phyloP scores from a whole-genome alignment of 2,888 invertebrate genomes.

The Embidobia sp. region DNA sequence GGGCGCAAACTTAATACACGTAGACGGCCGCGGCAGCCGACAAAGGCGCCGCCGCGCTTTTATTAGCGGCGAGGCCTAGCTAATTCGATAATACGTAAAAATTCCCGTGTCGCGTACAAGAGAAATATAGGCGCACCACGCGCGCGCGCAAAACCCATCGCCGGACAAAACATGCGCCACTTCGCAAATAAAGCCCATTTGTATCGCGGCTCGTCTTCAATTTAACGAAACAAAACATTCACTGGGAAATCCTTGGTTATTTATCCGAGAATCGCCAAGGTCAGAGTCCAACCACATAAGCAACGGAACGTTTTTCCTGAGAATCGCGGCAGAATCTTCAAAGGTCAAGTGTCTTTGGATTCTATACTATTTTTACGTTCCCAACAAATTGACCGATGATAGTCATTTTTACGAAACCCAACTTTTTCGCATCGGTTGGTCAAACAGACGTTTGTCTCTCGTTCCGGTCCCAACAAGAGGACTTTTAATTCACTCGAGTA shows the following conservation, averaged over 20 bases:
- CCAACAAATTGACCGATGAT: too few species aligned
- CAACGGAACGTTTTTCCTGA: too few species aligned
- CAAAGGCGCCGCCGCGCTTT: slow-evolving; percentile 71
- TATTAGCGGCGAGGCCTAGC: slow-evolving; percentile 78
- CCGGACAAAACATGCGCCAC: slow-evolving; percentile 17
- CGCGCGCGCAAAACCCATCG: slow-evolving; percentile 32
- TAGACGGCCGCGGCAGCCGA: slow-evolving; percentile 48
- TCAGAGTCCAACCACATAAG: slow-evolving; percentile 4
- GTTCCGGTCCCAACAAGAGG: too few species aligned
- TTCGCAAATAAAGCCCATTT: slow-evolving; percentile 28
- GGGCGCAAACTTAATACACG: slow-evolving; percentile 53
- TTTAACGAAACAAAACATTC: slow-evolving; percentile 10
- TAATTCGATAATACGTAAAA: slow-evolving; percentile 79
- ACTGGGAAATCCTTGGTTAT: not conserved
- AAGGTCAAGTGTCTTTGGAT: too few species aligned
- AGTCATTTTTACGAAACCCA: too few species aligned
- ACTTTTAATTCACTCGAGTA: too few species aligned
- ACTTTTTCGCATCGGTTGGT: too few species aligned
- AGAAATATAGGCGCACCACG: slow-evolving; percentile 46
- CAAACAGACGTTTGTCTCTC: too few species aligned
- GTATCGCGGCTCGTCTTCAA: not conserved
- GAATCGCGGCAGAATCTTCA: too few species aligned
- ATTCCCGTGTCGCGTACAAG: slow-evolving; percentile 78
- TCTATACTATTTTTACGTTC: too few species aligned
- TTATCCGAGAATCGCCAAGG: not conserved